Evolutionary conservation across 2,113 vertebrate genomes (phyloP).

Genomic region (Sinocyclocheilus anshuiensis): DNA sequence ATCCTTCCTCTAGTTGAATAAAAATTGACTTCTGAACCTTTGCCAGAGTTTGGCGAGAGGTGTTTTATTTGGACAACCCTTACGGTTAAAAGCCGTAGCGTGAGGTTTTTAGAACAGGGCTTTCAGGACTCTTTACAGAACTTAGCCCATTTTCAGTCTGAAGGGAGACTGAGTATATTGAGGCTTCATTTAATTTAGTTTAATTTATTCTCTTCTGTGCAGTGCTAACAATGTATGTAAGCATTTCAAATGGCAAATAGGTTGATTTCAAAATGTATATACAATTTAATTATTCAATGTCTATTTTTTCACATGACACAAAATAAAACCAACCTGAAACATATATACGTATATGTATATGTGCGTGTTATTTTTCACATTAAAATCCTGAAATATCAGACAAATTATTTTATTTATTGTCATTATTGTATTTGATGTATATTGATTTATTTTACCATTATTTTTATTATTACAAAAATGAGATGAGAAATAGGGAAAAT

Average conservation of each 20-base stretch:
- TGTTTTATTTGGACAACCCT: constrained; percentile 38
- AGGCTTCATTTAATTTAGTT: background rate
- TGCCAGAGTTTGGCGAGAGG: constrained; percentile 26
- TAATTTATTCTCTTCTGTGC: background rate
- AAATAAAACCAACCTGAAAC: background rate
- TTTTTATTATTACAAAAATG: background rate
- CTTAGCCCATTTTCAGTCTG: background rate
- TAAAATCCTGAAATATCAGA: background rate
- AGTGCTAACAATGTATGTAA: background rate
- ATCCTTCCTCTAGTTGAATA: constrained; percentile 27
- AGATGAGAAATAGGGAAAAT: background rate
- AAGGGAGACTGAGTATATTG: background rate
- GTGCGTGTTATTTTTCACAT: background rate
- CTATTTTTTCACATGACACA: background rate
- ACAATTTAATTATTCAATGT: background rate
- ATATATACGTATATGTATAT: no score
- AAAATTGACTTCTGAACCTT: constrained; percentile 42
- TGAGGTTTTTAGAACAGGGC: background rate
- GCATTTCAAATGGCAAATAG: background rate
- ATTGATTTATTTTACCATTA: background rate
- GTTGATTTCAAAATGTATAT: background rate
- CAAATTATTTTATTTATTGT: no score
- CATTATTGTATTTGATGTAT: no score
- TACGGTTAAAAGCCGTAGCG: constrained; percentile 14
- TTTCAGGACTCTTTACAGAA: background rate